Evolutionary conservation across 2,797 vertebrate species (phyloP), one percentile per base, ranked within the genome.

Genomic region (Coreius guichenoti): DNA sequence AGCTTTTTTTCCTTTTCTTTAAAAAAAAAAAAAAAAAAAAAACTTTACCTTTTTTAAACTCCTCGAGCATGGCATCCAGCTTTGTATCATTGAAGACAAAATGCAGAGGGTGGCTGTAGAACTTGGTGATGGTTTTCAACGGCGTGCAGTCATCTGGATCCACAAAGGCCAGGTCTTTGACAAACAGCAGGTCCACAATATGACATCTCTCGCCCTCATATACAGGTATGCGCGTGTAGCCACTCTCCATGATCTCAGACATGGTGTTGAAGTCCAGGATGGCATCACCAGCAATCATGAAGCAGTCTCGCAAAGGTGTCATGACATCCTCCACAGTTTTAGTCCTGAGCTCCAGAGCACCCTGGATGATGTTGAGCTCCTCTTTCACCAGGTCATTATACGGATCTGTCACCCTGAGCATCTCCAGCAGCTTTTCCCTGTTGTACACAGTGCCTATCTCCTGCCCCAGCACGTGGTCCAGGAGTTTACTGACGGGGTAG

Each of bases 61-160:
- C 98, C 92, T 99, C 97, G 68, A 99, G 94, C 93, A 99, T 97
- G 0, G 97, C 96, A 90, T 99, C 98, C 88, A 99, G 95, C 14
- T 97, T 97, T 0, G 97, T 98, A 91, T 99, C 98, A 4, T 97
- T 97, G 95, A 99, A 99, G 88, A 99, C 98, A 80, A 96, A 98
- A 94, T 99, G 98, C 89, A 99, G 94, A 3, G 97, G 97, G 86
- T 97, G 96, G 80, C 95, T 97, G 95, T 99, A 99, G 94, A 99
- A 99, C 92, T 97, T 97, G 11, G 98, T 99, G 93, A 99, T 96
- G 3, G 98, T 99, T 93, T 98, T 97, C 78, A 99, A 93, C 0
- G 96, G 94, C n/a, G 97, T 99, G 95, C 97, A 98, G 95, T 99
- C 98, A 61, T 98, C 98, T 0, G 98, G 97, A 90, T 99, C 98